Evolutionary conservation across 2,888 invertebrate species (phyloP).

Genomic region (Stictocephala bisonia): DNA sequence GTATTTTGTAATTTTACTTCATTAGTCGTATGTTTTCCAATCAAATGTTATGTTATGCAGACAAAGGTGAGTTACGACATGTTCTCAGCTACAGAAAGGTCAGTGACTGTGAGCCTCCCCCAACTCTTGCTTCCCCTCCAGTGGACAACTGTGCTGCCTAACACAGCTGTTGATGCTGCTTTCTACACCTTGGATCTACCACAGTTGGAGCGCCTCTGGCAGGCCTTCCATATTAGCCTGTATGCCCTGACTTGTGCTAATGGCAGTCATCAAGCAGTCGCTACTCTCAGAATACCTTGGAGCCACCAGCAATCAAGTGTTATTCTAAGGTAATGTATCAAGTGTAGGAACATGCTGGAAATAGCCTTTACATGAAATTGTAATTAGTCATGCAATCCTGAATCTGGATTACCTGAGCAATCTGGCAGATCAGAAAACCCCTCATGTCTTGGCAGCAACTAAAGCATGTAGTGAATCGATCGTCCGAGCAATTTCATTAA

Average conservation of each 20-base stretch:
- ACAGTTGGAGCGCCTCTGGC: constrained; percentile 70
- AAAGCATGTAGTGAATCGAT: no score
- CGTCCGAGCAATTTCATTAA: no score
- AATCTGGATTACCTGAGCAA: no score
- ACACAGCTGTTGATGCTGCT: constrained; percentile 70
- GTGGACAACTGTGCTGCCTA: constrained; percentile 63
- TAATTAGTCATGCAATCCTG: no score
- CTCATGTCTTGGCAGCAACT: no score
- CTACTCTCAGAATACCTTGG: constrained; percentile 75
- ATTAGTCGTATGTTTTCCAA: no score
- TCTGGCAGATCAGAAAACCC: no score
- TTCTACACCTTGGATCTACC: constrained; percentile 72
- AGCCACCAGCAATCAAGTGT: constrained; percentile 58
- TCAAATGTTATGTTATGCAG: no score
- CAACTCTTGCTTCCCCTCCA: not conserved
- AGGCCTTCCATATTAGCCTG: constrained; percentile 66
- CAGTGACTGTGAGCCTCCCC: not conserved
- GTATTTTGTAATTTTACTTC: no score
- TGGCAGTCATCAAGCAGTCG: constrained; percentile 69
- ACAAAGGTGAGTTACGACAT: constrained; percentile 66
- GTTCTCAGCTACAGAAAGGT: not conserved
- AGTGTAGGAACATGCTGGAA: not conserved
- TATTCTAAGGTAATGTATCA: constrained; percentile 49
- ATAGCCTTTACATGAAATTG: not conserved
- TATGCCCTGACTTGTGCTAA: constrained; percentile 68